Evolutionary conservation across 2,113 vertebrate species (phyloP).

Genomic region (Ceyx cyanopectus): DNA sequence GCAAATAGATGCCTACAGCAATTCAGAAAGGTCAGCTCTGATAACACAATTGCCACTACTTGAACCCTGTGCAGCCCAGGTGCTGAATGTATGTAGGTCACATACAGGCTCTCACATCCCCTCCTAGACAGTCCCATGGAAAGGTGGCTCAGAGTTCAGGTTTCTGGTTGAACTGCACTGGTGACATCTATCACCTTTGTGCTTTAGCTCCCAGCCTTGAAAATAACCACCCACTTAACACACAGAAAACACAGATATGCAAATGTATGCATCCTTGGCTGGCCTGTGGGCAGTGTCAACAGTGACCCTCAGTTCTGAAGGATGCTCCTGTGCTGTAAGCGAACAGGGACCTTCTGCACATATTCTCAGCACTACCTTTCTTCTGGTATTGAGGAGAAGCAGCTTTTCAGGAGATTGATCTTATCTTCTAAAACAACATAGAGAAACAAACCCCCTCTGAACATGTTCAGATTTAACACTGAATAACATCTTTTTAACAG

Average conservation of each 20-base stretch:
- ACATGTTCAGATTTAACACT: neutral
- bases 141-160: neutral
- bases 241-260: neutral
- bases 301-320: neutral
- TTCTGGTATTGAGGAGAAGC: constrained; percentile 7
- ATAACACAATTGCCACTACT: neutral
- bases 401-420: neutral
- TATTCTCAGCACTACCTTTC: neutral
- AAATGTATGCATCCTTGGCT: fast-evolving
- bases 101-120: neutral
- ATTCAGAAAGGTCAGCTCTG: neutral
- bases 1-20: neutral
- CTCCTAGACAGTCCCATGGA: neutral
- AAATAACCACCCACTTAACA: neutral
- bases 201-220: neutral
- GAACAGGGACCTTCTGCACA: neutral
- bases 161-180: neutral
- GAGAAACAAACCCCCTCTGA: neutral
- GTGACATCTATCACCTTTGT: neutral
- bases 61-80: neutral
- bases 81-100: neutral
- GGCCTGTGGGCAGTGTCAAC: neutral
- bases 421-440: neutral
- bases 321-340: neutral
- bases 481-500: neutral